Evolutionary conservation across 2,113 vertebrate species (phyloP), one percentile per base, ranked within the genome.

Genomic region (Strigops habroptila): DNA sequence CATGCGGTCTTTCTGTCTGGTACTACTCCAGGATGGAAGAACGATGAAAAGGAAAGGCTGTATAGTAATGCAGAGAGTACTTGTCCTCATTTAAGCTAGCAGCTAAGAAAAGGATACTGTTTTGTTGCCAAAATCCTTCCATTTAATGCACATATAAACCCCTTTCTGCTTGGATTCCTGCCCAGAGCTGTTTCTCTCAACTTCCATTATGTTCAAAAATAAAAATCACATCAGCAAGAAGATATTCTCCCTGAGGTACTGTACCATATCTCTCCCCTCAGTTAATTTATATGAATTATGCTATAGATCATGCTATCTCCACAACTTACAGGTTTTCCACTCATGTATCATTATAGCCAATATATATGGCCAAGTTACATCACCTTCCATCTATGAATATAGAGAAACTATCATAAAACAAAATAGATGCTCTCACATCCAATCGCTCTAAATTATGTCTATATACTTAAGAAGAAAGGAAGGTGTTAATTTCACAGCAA

Each of bases 141-240:
- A 87, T 83, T 91, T 88, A 92, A 92, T 76, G 71, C 67, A 70
- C 67, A 46, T 53, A 79, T 81, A 96, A 96, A 91, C 4, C 14
- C 28, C 49, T 48, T 94, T 95, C 69, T 91, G 75, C 44, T 63
- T 91, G 86, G 86, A 91, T 95, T 94, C 83, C 83, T 91, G 93
- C 95, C 94, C 93, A 91, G 95, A 96, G 65, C 91, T 92, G 88
- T 96, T 97, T 94, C 27, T 91, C 57, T 89, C 86, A 94, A 90
- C 60, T 95, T 95, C 81, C 71, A 95, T 94, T 96, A 53, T 48
- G 84, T 95, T 97, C 95, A 96, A 96, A 97, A 97, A 94, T 96
- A 90, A 95, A 97, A 95, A 94, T 81, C 14, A 33, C 46, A 82
- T 69, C 84, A 86, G 67, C 0, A 16, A 96, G 89, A 96, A 97